Evolutionary conservation across 1,140 invertebrate species (phyloP), one percentile per base, ranked within the genome.

Genomic region (Bombus superbus): DNA sequence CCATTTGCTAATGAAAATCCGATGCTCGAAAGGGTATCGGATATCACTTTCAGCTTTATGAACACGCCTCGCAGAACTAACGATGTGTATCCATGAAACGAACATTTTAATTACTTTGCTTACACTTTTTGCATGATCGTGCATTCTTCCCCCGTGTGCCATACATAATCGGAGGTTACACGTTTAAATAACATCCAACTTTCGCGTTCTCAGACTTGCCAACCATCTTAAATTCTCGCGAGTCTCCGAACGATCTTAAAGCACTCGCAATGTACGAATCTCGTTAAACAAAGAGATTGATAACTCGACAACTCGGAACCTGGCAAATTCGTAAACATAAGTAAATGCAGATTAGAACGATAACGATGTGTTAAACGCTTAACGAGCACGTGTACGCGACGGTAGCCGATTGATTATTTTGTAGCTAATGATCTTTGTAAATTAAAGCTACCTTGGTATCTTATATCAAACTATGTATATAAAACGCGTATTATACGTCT

Each of bases 1-100:
- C 59, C 74, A 90, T 90, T 90, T 90, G 90, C 91, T 91, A 93
- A 90, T 87, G 74, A 83, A 92, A 92, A 88, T 88, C 84, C 83
- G 89, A 85, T 85, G 84, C 47, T 77, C 85, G 85, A 80, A 74
- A 87, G 88, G 78, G 57, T 78, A 86, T 87, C 86, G 89, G 77
- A 22, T 85, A 83, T 88, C 90, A 91, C 88, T 86, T 86, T 74
- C 85, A 84, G 90, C 86, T 91, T 90, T 83, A 88, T 82, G 85
- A 90, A 89, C 91, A 92, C 91, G 91, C 92, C 89, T 88, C 79
- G 81, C 86, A 78, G 75, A 82, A 72, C 76, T 78, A 83, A 72
- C 77, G 40, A 84, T 64, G 83, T 85, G 40, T 85, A 53, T 57
- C 74, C 83, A 35, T 73, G 40, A 73, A 85, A 73, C 76, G 53